phyloP scores from a whole-genome alignment of 2,888 invertebrate genomes.

The Idaea biselata region DNA sequence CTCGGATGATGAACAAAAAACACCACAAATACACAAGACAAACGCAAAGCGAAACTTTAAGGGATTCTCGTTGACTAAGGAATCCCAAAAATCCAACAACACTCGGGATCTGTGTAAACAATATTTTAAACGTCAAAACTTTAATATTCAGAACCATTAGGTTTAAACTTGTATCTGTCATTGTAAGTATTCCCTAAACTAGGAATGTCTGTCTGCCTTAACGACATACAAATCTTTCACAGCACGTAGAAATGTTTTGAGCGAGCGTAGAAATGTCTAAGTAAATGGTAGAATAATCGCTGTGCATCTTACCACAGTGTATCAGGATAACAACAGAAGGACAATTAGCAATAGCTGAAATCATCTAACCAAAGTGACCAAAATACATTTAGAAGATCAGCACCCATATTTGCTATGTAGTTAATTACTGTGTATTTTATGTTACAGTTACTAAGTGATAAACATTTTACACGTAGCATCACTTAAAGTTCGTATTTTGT shows the following conservation, averaged over 20 bases:
- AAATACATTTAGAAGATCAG: neutral
- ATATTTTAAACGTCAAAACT: conserved; percentile 27
- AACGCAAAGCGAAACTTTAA: too few species aligned
- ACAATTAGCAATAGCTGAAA: conserved; percentile 15
- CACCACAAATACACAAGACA: too few species aligned
- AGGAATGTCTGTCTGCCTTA: conserved; percentile 58
- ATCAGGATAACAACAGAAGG: conserved; percentile 28
- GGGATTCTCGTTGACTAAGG: too few species aligned
- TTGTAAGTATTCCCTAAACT: conserved; percentile 41
- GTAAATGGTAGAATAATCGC: conserved; percentile 67
- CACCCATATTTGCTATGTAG: too few species aligned
- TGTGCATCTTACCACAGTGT: conserved; percentile 47
- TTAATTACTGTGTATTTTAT: too few species aligned
- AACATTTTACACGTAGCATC: too few species aligned
- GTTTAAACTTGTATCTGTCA: conserved; percentile 47
- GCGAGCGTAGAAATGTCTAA: conserved; percentile 35
- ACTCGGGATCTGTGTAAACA: neutral
- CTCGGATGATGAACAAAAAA: too few species aligned
- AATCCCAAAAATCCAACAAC: too few species aligned
- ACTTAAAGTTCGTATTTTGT: too few species aligned
- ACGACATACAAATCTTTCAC: conserved; percentile 51
- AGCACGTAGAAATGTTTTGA: conserved; percentile 50
- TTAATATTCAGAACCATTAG: conserved; percentile 34
- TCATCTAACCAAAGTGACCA: neutral
- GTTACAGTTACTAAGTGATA: too few species aligned